Evolutionary conservation across 2,888 invertebrate genomes (phyloP).

Genomic region (Tetheella fluctuosa): DNA sequence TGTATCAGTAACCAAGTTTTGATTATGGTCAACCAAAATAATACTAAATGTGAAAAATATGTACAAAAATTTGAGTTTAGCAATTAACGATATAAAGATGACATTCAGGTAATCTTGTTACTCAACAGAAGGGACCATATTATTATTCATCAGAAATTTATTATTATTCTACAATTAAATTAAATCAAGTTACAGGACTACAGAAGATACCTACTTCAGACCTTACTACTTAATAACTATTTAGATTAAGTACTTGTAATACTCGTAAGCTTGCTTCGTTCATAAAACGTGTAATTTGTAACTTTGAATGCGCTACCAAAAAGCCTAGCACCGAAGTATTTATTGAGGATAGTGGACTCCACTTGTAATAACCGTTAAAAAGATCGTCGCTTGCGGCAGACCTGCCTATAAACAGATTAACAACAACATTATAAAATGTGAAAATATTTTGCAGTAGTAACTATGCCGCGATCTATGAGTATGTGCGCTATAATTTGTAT

Average conservation of each 20-base stretch:
- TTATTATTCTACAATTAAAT: neutral
- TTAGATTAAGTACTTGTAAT: neutral
- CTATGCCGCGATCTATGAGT: neutral
- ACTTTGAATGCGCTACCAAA: neutral
- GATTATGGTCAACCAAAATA: neutral
- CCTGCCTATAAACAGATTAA: slow-evolving; percentile 8
- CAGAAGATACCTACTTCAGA: neutral
- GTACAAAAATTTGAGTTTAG: neutral
- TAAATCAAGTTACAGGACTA: neutral
- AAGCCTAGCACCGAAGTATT: slow-evolving; percentile 2
- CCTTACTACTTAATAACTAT: neutral
- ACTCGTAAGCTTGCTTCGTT: slow-evolving; percentile 1
- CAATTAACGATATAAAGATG: neutral
- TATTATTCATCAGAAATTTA: neutral
- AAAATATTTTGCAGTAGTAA: neutral
- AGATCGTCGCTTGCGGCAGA: slow-evolving; percentile 2
- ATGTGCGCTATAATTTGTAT: slow-evolving; percentile 6
- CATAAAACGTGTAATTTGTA: slow-evolving; percentile 3
- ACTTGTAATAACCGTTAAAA: slow-evolving; percentile 10
- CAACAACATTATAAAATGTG: slow-evolving; percentile 5
- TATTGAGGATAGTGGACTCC: slow-evolving; percentile 7
- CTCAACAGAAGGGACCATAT: neutral
- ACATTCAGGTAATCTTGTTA: no score
- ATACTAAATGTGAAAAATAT: no score
- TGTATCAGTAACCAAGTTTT: no score